These are phyloP conservation scores for Neomorphus geoffroyi DNA, from an alignment of 2,797 vertebrate species.

Conservation along the genomic window DNA sequence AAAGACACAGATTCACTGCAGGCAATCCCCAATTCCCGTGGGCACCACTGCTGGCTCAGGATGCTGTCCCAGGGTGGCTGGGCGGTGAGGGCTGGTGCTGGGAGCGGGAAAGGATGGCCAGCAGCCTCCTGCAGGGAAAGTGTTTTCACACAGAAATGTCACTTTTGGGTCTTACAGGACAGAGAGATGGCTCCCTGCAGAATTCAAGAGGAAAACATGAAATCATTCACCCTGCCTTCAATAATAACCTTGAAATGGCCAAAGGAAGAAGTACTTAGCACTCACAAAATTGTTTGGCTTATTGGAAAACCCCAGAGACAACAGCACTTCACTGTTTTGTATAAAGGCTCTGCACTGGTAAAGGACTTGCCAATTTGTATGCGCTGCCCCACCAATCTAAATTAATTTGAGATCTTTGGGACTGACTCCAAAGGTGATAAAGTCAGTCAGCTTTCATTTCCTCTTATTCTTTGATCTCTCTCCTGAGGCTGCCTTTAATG, in stretches of 20 bases:
- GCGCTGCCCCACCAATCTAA: slow-evolving; percentile 45
- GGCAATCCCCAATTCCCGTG: fast-evolving
- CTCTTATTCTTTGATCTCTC: slow-evolving; percentile 59
- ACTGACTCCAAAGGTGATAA: slow-evolving; percentile 62
- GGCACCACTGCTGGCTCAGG: fast-evolving
- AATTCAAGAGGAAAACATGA: not conserved
- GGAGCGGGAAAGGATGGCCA: fast-evolving
- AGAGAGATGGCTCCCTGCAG: slow-evolving; percentile 20
- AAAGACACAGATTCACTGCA: not conserved
- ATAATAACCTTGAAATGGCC: slow-evolving; percentile 4
- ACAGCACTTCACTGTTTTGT: not conserved
- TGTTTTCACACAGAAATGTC: not conserved
- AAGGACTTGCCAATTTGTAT: slow-evolving; percentile 17
- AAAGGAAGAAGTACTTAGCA: slow-evolving; percentile 41
- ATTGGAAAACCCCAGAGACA: slow-evolving; percentile 17
- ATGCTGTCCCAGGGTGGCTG: not conserved
- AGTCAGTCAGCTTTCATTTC: slow-evolving; percentile 59
- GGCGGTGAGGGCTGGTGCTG: not conserved
- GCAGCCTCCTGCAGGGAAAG: not conserved
- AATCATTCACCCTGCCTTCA: not conserved
- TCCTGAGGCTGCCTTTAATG: slow-evolving; percentile 42
- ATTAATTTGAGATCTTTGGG: slow-evolving; percentile 61
- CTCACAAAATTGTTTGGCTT: not conserved
- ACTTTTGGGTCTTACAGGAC: not conserved
- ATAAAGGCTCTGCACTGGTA: not conserved